Evolutionary conservation across 2,888 invertebrate genomes (phyloP), one percentile per base, ranked within the genome.

Genomic region (Oithona nana): DNA sequence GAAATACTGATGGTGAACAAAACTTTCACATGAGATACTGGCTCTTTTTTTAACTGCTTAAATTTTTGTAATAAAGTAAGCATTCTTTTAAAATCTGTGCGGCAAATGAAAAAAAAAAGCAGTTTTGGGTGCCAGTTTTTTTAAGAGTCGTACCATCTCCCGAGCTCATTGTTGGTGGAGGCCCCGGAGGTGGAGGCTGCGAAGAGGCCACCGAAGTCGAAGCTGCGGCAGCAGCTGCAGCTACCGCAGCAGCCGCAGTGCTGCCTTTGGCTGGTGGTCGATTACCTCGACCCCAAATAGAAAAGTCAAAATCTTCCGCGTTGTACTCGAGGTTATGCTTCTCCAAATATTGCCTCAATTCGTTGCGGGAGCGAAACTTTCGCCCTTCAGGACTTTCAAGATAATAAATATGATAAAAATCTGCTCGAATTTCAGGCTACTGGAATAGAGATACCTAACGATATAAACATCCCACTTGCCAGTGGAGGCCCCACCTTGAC

Each of bases 391-490:
- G 54, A 54, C 54, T 54, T 39, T n/a, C n/a, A n/a, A n/a, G n/a
- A n/a, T n/a, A n/a, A n/a, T n/a, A n/a, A n/a, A n/a, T n/a, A n/a
- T n/a, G n/a, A n/a, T n/a, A n/a, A n/a, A n/a, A n/a, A n/a, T n/a
- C n/a, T n/a, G n/a, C n/a, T n/a, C n/a, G n/a, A n/a, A n/a, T n/a
- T n/a, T n/a, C n/a, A n/a, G n/a, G n/a, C n/a, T n/a, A n/a, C n/a
- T n/a, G n/a, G n/a, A n/a, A n/a, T n/a, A 49, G 50, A 26, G 16
- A 16, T 54, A 54, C 54, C 54, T 54, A 54, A 54, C 54, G 26
- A 54, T 54, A 54, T 54, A 54, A 2, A 54, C 54, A 54, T 54
- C 54, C 54, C 54, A 54, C 26, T 54, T 54, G 20, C 54, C 54
- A 24, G 54, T 54, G 54, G 54, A 54, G 20, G 54, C 54, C 26